Evolutionary conservation across 92 coral and sea anemone species (phyloP), one percentile per base, ranked within the genome.

Genomic region (Epizoanthus scotinus): DNA sequence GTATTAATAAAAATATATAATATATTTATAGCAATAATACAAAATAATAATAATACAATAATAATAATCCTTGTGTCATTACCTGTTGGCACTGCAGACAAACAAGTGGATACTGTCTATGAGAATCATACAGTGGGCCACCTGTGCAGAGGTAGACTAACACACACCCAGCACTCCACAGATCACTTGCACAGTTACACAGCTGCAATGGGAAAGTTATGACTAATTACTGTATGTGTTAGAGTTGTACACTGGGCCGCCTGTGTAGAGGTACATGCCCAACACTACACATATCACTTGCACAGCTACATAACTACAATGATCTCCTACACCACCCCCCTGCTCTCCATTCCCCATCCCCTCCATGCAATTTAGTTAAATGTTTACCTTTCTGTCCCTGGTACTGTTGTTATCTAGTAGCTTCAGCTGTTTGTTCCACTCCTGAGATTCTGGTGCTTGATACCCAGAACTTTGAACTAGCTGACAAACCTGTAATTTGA

Each of bases 141-240:
- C 95, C 95, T 78, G 91, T 74, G 72, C 74, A 82, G 44, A 92
- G 82, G 54, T 88, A 86, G 71, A 84, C 80, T 18, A 93, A 85
- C 29, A 95, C 94, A 85, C 92, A 90, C 13, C 90, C 97, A 70
- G 82, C 63, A 53, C 98, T 89, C 98, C 98, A 95, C 47, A 85
- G 63, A 67, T 95, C 98, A 85, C 91, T 85, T 10, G 97, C 87
- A 79, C 84, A 82, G 24, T 82, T 18, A 52, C 93, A 92, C 69
- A 83, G 70, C 81, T 75, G 63, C 40, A 75, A 59, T 10, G 3
- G 50, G 8, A 44, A 44, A 44, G 50, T 10, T 10, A 44, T 5
- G 13, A 13, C 50, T 44, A 44, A 44, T 44, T 44, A 44, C 50
- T 44, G 50, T 5, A 7, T 44, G 50, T 44, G 50, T 66, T 47